Conservation (phyloP, 2,797 vertebrate species). For the Thaleichthys pacificus region DNA sequence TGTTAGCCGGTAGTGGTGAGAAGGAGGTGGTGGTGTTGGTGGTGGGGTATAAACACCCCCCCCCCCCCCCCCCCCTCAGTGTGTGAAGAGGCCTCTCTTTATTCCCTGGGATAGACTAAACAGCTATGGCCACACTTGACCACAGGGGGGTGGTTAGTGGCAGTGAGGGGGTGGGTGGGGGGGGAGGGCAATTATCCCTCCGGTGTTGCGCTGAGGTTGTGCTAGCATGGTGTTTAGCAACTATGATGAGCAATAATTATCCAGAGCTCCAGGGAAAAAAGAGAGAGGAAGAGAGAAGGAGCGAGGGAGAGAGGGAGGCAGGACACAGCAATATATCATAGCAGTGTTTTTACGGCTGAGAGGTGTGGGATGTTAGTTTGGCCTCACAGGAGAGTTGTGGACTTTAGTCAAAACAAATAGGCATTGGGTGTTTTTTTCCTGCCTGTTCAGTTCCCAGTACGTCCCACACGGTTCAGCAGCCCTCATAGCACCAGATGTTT, state of each 20-base stretch:
- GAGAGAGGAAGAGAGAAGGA: not conserved
- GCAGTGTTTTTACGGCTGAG: constrained; percentile 1
- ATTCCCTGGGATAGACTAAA: constrained; percentile 27
- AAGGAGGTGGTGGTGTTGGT: not conserved
- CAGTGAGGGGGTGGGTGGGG: not conserved
- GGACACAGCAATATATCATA: constrained; percentile 46
- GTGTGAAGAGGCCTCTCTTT: constrained; percentile 6
- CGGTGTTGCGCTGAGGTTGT: not conserved
- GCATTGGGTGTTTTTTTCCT: not conserved
- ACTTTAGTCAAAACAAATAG: not conserved
- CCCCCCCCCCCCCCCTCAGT: not conserved
- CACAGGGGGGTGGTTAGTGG: constrained; percentile 47
- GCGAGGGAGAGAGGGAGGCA: constrained; percentile 9
- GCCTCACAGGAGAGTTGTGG: not conserved
- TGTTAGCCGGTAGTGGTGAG: too few relatives aligned
- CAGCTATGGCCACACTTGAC: constrained; percentile 32
- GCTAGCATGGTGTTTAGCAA: constrained; percentile 52
- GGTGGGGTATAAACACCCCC: not conserved
- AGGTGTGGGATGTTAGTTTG: constrained; percentile 9
- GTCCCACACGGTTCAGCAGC: not conserved
- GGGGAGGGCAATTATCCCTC: not conserved
- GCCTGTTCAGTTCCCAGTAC: not conserved
- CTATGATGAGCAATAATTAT: constrained; percentile 57
- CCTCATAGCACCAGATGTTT: not conserved
- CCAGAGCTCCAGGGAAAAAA: constrained; percentile 21